phyloP scores from a whole-genome alignment of 2,113 vertebrate species.

The Balaeniceps rex region DNA sequence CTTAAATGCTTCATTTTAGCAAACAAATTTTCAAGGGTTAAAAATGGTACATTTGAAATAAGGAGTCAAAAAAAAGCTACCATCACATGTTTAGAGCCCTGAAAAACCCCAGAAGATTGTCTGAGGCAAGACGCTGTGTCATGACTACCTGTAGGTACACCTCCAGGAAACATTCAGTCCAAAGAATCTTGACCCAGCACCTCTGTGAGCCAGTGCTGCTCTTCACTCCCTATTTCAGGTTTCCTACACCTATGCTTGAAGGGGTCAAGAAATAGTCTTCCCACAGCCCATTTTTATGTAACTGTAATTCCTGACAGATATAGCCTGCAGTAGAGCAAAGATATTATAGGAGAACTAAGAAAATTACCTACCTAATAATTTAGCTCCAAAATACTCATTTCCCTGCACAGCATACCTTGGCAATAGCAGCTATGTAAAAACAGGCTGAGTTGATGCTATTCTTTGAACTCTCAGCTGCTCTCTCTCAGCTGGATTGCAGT shows the following conservation, averaged over 20 bases:
- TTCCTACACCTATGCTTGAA: neutral
- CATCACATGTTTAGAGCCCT: neutral
- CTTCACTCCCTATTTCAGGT: neutral
- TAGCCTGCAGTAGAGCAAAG: neutral
- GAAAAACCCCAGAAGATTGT: neutral
- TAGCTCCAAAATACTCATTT: slow-evolving; percentile 19
- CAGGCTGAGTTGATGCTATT: slow-evolving; percentile 30
- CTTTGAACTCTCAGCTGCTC: slow-evolving; percentile 35
- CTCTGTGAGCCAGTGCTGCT: neutral
- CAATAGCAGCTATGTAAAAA: slow-evolving; percentile 12
- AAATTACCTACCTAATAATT: neutral
- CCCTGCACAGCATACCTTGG: slow-evolving; percentile 34
- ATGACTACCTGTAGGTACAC: neutral
- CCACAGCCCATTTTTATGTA: neutral
- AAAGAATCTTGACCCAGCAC: neutral
- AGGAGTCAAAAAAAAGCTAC: neutral
- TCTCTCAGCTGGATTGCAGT: slow-evolving; percentile 43
- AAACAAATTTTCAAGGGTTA: neutral
- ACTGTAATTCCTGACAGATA: neutral
- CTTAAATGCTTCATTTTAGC: neutral
- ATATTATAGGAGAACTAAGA: neutral
- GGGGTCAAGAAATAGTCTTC: neutral
- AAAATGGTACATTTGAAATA: neutral
- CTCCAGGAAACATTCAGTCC: neutral
- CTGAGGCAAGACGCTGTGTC: neutral